Percentiles rank a stretch among this genome's conserved stretches.
Evolutionary conservation across 2,888 invertebrate genomes (phyloP).

Genomic region (Chrysolina haemoptera): DNA sequence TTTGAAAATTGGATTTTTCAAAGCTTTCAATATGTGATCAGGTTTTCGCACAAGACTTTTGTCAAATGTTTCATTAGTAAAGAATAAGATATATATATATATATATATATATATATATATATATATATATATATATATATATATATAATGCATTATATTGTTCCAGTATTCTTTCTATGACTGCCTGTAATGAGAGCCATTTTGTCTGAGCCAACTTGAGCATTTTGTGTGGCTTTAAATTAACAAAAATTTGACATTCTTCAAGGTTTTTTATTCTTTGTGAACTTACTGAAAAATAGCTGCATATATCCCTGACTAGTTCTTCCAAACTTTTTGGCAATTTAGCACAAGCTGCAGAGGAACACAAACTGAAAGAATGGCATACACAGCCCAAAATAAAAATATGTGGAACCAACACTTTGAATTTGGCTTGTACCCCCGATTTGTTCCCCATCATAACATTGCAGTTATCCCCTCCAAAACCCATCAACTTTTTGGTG

Average conservation of each 20-base stretch:
- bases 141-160: conserved; percentile 39
- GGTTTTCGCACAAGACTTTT: conserved; percentile 24
- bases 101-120: too few species aligned
- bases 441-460: conserved; percentile 56
- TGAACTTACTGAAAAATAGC: conserved; percentile 56
- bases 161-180: conserved; percentile 41
- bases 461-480: conserved; percentile 56
- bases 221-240: too few species aligned
- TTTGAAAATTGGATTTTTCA: conserved; percentile 37
- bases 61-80: conserved; percentile 32
- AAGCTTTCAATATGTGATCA: conserved; percentile 22
- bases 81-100: conserved; percentile 39
- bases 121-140: too few species aligned
- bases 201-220: too few species aligned
- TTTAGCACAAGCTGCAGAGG: conserved; percentile 55
- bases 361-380: conserved; percentile 55
- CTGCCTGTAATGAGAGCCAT: background rate
- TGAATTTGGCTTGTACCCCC: conserved; percentile 50
- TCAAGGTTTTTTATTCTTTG: conserved; percentile 55
- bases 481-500: conserved; percentile 52
- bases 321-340: conserved; percentile 53
- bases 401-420: conserved; percentile 48
- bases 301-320: conserved; percentile 54
- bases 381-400: conserved; percentile 58
- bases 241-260: conserved; percentile 55